A percentile compares a stretch with the other conserved stretches of the same genome.
phyloP scores from a whole-genome alignment of 2,113 vertebrate genomes.

The Melanerpes aurifrons region DNA sequence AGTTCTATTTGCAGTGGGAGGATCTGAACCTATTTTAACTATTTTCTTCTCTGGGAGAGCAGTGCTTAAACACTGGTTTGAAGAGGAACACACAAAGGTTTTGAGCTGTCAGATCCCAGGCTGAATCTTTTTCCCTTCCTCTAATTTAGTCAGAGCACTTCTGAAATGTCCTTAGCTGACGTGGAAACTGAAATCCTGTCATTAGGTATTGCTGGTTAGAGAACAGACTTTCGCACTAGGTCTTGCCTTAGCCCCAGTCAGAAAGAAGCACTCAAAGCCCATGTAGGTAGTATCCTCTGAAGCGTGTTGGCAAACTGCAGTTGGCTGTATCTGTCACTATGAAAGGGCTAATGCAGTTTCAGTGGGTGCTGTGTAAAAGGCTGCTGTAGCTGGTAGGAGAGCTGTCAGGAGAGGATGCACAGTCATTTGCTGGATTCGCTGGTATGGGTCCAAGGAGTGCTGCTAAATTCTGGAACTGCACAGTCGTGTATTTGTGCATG shows the following conservation, averaged over 20 bases:
- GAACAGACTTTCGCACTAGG: not conserved
- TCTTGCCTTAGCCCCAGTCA: not conserved
- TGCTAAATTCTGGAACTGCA: not conserved
- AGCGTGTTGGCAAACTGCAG: fast-evolving
- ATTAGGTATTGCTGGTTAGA: not conserved
- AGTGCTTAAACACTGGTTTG: not conserved
- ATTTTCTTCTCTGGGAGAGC: not conserved
- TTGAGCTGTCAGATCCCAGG: not conserved
- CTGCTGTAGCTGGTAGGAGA: not conserved
- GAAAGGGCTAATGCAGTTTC: not conserved
- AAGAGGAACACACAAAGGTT: not conserved
- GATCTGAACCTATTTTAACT: not conserved
- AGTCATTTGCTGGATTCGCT: not conserved
- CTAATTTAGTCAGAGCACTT: not conserved
- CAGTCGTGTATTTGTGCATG: not conserved
- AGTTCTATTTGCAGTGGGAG: not conserved
- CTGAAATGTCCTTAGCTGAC: not conserved
- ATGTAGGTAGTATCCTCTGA: not conserved
- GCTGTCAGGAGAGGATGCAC: not conserved
- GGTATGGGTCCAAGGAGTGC: not conserved
- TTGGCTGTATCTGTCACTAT: fast-evolving
- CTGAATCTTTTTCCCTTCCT: not conserved
- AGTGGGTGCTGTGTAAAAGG: not conserved
- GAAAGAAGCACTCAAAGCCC: not conserved
- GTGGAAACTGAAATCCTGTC: not conserved